Base-by-base conservation (phyloP, 2,888 invertebrate genomes). In the Lycophotia porphyrea region DNA sequence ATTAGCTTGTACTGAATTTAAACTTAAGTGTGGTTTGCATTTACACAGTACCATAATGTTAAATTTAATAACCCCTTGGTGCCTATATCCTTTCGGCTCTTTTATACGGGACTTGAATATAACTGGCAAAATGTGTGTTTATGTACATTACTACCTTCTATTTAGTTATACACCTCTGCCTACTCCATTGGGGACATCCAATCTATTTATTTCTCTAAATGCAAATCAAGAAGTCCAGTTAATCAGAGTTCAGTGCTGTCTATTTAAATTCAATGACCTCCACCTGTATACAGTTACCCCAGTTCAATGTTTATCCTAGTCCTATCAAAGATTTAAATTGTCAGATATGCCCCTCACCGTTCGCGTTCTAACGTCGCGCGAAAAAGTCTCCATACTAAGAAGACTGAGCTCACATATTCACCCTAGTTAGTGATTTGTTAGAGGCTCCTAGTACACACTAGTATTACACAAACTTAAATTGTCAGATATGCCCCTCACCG, bases 201-300 rank as follows among this genome's bases (percentile, higher is more conserved):
- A 52, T 7, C 15, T 39, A 58, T 31, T 27, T 44, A 70, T 55
- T 70, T 78, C 44, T 31, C 21, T 52, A 47, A 71, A 67, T 27
- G 31, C 27, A 64, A 74, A 80, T 65, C 60, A 24, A 36, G 44
- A 31, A 58, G 36, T 63, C 21, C 71, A 61, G 66, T 78, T 85
- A 84, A 84, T 82, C 79, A 79, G 71, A 61, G 60, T 34, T 82
- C 47, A 74, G 66, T 42, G 58, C 60, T 71, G 60, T 78, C 21
- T 70, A 76, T 82, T 85, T 78, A 85, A 84, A 84, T 82, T 79
- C 74, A 76, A 78, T 78, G 75, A 21, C 52, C n/a, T 73, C 75
- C 66, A 72, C 69, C 78, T 85, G 85, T 49, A 73, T 39, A 55
- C 27, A 55, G 42, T 78, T 76, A 67, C 49, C 67, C 61, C 63